Conservation (phyloP, 2,888 invertebrate species). For the Scelioninae gen. 1 region DNA sequence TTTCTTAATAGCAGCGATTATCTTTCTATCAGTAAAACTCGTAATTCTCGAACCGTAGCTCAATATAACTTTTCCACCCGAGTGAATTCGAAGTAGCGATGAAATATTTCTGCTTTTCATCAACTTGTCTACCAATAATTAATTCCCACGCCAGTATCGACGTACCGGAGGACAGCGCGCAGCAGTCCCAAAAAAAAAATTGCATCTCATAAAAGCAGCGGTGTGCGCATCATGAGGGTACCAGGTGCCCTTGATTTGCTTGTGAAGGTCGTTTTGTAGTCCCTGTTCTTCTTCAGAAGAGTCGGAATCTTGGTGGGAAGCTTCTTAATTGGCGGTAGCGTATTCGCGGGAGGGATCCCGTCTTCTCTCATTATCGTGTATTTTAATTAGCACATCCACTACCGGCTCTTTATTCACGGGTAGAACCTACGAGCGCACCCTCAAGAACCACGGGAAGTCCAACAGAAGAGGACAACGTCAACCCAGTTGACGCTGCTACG, state of each 20-base stretch:
- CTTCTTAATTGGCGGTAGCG: conserved; percentile 79
- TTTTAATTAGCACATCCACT: conserved; percentile 80
- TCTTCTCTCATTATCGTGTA: conserved; percentile 80
- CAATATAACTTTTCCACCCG: conserved; percentile 26
- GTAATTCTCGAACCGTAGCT: conserved; percentile 17
- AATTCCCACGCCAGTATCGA: conserved; percentile 36
- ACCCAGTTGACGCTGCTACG: conserved; percentile 52
- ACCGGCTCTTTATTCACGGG: conserved; percentile 69
- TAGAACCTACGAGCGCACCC: conserved; percentile 71
- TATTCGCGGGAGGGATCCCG: conserved; percentile 74
- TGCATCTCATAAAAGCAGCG: conserved; percentile 15
- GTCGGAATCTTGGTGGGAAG: conserved; percentile 61
- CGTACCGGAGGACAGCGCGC: conserved; percentile 7
- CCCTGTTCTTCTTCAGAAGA: conserved; percentile 42
- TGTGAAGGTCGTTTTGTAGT: conserved; percentile 54
- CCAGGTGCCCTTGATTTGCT: conserved; percentile 65
- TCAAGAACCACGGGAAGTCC: conserved; percentile 74
- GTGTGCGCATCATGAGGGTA: conserved; percentile 30
- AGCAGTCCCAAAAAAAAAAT: conserved; percentile 35
- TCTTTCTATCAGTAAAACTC: conserved; percentile 24
- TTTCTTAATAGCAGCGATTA: conserved; percentile 4
- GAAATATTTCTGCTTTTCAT: conserved; percentile 38
- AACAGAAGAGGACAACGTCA: conserved; percentile 46
- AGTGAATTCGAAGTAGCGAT: conserved; percentile 2
- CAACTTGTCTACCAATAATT: conserved; percentile 49